phyloP scores from a whole-genome alignment of 2,113 vertebrate genomes.

The Campylomormyrus numenius region DNA sequence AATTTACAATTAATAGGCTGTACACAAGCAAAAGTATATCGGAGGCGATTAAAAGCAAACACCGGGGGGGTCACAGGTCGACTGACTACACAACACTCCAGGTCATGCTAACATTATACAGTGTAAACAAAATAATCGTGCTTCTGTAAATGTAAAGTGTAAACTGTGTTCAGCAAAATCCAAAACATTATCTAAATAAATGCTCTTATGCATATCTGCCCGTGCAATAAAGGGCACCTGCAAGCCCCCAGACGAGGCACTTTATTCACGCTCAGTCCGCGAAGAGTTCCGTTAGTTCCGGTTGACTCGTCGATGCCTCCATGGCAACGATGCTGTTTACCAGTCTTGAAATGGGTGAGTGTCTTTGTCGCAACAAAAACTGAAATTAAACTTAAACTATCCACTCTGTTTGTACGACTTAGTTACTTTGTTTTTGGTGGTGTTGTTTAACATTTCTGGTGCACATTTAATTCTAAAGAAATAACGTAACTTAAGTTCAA shows the following conservation, averaged over 20 bases:
- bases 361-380: not conserved
- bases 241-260: not conserved
- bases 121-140: not conserved
- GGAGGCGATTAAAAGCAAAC: not conserved
- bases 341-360: conserved; percentile 9
- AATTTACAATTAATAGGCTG: not conserved
- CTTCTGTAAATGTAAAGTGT: not conserved
- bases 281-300: conserved; percentile 30
- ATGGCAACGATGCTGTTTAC: conserved; percentile 34
- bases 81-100: not conserved
- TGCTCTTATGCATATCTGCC: not conserved
- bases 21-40: not conserved
- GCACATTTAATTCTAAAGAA: not conserved
- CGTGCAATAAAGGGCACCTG: not conserved
- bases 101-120: not conserved
- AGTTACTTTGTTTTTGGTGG: not conserved
- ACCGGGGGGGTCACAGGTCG: not conserved
- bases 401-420: not conserved
- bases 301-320: conserved; percentile 34
- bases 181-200: not conserved
- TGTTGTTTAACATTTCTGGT: not conserved
- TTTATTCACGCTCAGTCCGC: not conserved
- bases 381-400: not conserved
- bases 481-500: not conserved
- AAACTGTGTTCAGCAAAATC: not conserved